Evolutionary conservation across 2,888 invertebrate genomes (phyloP).

Genomic region (Dicyrtoma fusca): DNA sequence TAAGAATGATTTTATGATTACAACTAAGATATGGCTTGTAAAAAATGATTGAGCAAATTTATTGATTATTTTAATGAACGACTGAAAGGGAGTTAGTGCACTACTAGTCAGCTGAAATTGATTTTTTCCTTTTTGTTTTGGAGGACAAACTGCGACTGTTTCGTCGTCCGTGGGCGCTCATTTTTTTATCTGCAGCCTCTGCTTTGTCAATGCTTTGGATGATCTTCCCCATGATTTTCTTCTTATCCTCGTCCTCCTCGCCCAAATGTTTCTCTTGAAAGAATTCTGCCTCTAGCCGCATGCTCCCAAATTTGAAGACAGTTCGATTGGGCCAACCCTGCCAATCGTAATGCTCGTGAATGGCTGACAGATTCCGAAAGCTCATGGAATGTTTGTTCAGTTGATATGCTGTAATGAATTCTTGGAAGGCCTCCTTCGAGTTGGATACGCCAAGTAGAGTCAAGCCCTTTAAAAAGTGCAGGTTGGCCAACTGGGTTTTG

Average conservation of each 20-base stretch:
- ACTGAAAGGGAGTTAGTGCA: no score
- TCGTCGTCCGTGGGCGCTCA: no score
- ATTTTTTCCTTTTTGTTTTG: no score
- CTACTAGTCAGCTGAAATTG: no score
- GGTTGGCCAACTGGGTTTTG: neutral
- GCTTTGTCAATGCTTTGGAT: conserved; percentile 12
- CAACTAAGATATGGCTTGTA: no score
- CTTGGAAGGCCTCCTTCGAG: conserved; percentile 9
- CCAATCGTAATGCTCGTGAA: conserved; percentile 15
- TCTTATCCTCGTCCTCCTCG: neutral
- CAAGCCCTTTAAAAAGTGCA: conserved; percentile 2
- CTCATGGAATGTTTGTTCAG: neutral
- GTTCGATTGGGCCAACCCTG: conserved; percentile 1
- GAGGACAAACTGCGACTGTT: no score
- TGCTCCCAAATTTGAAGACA: conserved; percentile 14
- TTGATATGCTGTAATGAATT: conserved; percentile 17
- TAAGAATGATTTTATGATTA: no score
- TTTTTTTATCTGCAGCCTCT: conserved; percentile 2
- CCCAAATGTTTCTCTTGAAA: conserved; percentile 15
- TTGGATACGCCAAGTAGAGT: conserved; percentile 10
- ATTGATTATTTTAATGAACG: no score
- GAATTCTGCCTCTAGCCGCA: conserved; percentile 14
- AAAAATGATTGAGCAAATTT: no score
- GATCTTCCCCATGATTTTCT: neutral
- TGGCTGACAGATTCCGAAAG: conserved; percentile 10